Conservation (phyloP, 2,888 invertebrate species). For the Drosophila falleni region DNA sequence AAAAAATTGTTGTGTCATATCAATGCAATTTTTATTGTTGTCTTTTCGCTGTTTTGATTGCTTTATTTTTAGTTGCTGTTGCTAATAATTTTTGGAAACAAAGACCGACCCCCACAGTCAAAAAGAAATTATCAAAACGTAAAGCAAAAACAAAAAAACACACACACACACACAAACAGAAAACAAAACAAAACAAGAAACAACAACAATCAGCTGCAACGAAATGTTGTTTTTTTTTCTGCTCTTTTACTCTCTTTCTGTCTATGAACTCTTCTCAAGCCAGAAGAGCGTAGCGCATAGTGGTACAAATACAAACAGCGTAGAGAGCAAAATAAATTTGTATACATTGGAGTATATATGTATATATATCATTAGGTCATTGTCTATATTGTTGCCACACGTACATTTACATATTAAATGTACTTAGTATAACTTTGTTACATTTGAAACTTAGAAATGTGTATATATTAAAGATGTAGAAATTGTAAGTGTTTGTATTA, state of each 20-base stretch:
- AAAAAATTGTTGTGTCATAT: slow-evolving; percentile 20
- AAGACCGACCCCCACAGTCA: slow-evolving; percentile 38
- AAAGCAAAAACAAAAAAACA: slow-evolving; percentile 12
- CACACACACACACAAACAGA: slow-evolving; percentile 14
- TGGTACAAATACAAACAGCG: slow-evolving; percentile 20
- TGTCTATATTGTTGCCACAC: slow-evolving; percentile 14
- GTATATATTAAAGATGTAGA: neutral
- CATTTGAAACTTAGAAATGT: neutral
- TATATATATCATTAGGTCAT: slow-evolving; percentile 27
- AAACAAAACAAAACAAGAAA: slow-evolving; percentile 23
- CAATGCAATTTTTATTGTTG: slow-evolving; percentile 36
- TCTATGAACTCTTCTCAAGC: slow-evolving; percentile 1
- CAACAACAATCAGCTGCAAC: slow-evolving; percentile 66
- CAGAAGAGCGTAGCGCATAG: slow-evolving; percentile 36
- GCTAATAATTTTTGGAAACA: slow-evolving; percentile 53
- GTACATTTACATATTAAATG: neutral
- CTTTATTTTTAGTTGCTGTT: slow-evolving; percentile 51
- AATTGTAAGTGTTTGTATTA: neutral
- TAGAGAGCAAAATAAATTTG: slow-evolving; percentile 2
- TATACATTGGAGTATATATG: neutral
- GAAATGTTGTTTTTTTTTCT: slow-evolving; percentile 46
- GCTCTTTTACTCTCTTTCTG: neutral
- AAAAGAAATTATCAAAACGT: slow-evolving; percentile 56
- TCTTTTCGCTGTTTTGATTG: slow-evolving; percentile 26
- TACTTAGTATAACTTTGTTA: neutral